phyloP scores from a whole-genome alignment of 2,113 vertebrate species.

The Haplochromis vanheusdeni region DNA sequence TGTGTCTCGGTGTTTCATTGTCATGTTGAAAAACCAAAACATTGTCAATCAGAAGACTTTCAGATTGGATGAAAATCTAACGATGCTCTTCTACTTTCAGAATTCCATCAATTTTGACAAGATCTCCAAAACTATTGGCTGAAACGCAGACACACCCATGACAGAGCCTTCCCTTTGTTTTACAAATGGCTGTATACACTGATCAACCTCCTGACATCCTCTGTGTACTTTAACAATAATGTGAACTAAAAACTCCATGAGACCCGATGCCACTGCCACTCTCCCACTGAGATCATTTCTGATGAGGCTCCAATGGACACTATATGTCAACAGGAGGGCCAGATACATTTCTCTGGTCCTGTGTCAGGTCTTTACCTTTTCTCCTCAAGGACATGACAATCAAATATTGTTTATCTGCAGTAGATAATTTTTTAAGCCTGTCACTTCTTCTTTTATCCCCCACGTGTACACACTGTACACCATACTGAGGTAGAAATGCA shows the following conservation, averaged over 20 bases:
- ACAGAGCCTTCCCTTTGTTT: neutral
- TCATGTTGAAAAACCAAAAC: neutral
- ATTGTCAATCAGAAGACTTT: neutral
- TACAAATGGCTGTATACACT: neutral
- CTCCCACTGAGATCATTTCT: neutral
- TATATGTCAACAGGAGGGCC: neutral
- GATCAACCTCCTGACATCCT: neutral
- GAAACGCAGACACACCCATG: neutral
- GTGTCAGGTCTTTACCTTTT: neutral
- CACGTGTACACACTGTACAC: neutral
- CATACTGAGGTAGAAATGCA: neutral
- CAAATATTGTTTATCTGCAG: neutral
- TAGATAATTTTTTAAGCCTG: neutral
- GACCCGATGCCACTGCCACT: neutral
- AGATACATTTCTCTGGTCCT: neutral
- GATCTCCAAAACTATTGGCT: neutral
- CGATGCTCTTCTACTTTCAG: neutral
- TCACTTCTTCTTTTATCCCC: neutral
- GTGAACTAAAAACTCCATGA: neutral
- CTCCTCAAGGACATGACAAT: neutral
- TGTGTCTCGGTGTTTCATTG: neutral
- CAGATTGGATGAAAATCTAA: neutral
- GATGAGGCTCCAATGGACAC: neutral
- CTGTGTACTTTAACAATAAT: neutral
- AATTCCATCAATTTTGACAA: neutral